Evolutionary conservation across 2,888 invertebrate species (phyloP), one percentile per base, ranked within the genome.

Genomic region (Molanna angustata): DNA sequence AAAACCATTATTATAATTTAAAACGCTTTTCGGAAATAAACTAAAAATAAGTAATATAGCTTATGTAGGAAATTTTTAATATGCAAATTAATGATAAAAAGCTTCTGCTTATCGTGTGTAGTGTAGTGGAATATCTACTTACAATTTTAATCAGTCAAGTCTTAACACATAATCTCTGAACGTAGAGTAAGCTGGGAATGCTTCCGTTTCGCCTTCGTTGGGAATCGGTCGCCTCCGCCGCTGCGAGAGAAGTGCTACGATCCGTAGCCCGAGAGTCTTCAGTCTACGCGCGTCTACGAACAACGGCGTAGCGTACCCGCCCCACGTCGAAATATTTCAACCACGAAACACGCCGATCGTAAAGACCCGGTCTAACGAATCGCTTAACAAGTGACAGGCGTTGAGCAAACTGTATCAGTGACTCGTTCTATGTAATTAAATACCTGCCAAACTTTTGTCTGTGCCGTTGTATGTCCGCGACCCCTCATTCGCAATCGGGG

Each of bases 251-350:
- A 21, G 19, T 27, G 44, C 44, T 27, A 27, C 27, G 27, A 4
- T 18, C 45, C 16, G 45, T 45, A 16, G 40, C 9, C n/a, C n/a
- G 40, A 11, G 2, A 18, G 1, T 9, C 40, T 11, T 17, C 16
- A 16, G 40, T 18, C 46, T 35, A 37, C 46, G 35, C 16, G 35
- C 47, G 32, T 31, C 19, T 4, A 45, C 32, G 21, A 11, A 9
- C 22, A 16, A n/a, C 33, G 11, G 17, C 7, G 16, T 16, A 43
- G 27, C 22, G n/a, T 43, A 16, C 21, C 13, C 27, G 33, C 9
- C 13, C 33, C 13, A n/a, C 32, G 32, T 7, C 32, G n/a, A 4
- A 16, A 7, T 18, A 16, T 18, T 4, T 35, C 21, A 16, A 3
- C 20, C 11, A 22, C 21, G 27, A 20, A 6, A 19, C 3, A 21